Evolutionary conservation across 1,140 invertebrate species (phyloP).

Genomic region (Bombus ignitus): DNA sequence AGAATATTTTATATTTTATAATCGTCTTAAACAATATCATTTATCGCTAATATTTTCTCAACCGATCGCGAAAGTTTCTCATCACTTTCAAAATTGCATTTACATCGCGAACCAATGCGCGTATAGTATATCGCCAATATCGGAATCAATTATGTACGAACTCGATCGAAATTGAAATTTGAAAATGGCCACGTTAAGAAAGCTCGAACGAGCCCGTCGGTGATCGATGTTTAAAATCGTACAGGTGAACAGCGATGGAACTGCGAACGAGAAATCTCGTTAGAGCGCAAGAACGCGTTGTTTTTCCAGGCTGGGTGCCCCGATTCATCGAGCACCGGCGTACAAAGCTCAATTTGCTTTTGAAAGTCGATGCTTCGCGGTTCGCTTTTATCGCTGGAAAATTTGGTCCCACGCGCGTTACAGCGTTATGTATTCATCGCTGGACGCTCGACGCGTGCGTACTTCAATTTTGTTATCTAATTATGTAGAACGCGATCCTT

Average conservation of each 20-base stretch:
- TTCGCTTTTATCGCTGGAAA: neutral
- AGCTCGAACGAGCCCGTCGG: neutral
- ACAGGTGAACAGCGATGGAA: neutral
- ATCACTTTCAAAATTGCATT: neutral
- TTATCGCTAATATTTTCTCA: no score
- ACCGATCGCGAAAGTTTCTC: no score
- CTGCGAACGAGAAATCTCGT: neutral
- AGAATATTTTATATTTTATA: no score
- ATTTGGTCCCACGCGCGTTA: neutral
- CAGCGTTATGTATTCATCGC: neutral
- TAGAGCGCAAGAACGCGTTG: constrained; percentile 7
- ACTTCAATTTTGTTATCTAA: constrained; percentile 22
- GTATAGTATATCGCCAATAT: neutral
- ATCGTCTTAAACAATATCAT: no score
- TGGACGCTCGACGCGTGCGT: neutral
- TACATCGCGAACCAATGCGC: neutral
- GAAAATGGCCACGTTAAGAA: neutral
- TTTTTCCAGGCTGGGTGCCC: neutral
- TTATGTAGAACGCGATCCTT: neutral
- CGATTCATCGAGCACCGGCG: neutral
- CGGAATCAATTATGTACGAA: neutral
- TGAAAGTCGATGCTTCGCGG: neutral
- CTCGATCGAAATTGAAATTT: neutral
- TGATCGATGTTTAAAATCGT: neutral
- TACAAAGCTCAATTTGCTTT: constrained; percentile 6